phyloP scores from a whole-genome alignment of 2,113 vertebrate species.

The Neogobius melanostomus region DNA sequence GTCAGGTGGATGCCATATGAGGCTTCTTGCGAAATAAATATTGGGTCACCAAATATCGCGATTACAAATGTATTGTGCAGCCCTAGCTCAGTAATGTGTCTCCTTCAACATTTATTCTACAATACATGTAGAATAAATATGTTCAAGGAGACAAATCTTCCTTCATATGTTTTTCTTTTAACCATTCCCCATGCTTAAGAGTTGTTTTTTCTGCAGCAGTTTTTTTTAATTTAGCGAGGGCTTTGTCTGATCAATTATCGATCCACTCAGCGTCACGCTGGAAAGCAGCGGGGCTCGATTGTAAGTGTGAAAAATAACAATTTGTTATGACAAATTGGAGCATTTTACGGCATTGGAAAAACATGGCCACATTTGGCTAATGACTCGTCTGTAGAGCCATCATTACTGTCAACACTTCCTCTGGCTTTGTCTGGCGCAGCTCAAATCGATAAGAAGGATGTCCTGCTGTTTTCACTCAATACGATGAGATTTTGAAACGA shows the following conservation, averaged over 20 bases:
- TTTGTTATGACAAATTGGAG: constrained; percentile 46
- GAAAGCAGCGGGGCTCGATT: constrained; percentile 13
- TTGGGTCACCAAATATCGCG: too few relatives aligned
- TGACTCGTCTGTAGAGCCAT: constrained; percentile 1
- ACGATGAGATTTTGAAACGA: constrained; percentile 5
- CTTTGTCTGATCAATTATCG: constrained; percentile 23
- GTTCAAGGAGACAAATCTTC: too few relatives aligned
- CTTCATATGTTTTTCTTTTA: background rate
- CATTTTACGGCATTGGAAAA: constrained; percentile 39
- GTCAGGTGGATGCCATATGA: too few relatives aligned
- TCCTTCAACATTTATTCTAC: too few relatives aligned
- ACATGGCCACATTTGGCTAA: constrained; percentile 40
- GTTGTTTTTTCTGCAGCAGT: background rate
- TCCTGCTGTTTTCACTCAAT: constrained; percentile 28
- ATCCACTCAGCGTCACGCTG: constrained; percentile 23
- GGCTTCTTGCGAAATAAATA: too few relatives aligned
- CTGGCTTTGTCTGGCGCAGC: constrained; percentile 18
- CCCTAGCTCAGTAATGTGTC: background rate
- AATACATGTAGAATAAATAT: too few relatives aligned
- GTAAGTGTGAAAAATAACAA: constrained; percentile 25
- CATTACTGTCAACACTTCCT: constrained; percentile 9
- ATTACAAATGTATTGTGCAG: too few relatives aligned
- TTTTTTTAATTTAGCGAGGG: constrained; percentile 13
- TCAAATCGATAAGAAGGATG: constrained; percentile 56
- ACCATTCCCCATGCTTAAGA: background rate